phyloP scores from a whole-genome alignment of 2,797 vertebrate genomes.

The Sebastes matsubarae region DNA sequence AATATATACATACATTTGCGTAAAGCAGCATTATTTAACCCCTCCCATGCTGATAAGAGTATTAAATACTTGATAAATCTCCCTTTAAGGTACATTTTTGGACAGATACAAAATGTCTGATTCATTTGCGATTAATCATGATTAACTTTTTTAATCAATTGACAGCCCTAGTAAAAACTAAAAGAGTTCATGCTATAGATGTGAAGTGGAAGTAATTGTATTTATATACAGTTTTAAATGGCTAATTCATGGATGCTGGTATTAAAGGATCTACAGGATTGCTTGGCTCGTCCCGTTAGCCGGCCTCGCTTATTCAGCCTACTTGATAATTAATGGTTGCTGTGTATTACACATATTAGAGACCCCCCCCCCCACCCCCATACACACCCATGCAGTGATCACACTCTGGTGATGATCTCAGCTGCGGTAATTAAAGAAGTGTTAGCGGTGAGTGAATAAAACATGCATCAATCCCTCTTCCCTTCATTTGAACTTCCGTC shows the following conservation, averaged over 20 bases:
- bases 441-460: slow-evolving; percentile 67
- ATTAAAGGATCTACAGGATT: neutral
- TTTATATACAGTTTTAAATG: neutral
- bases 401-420: slow-evolving; percentile 36
- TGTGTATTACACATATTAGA: slow-evolving; percentile 22
- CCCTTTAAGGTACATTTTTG: too few relatives aligned
- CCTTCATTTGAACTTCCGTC: slow-evolving; percentile 37
- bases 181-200: neutral
- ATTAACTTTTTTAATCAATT: too few relatives aligned
- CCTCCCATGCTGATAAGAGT: too few relatives aligned
- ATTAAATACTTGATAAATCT: too few relatives aligned
- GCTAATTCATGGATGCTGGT: neutral
- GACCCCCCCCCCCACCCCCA: neutral
- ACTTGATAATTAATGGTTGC: slow-evolving; percentile 46
- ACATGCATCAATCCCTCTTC: slow-evolving; percentile 58
- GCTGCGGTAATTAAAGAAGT: slow-evolving; percentile 64
- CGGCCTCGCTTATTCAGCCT: slow-evolving; percentile 3
- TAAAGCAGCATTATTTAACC: too few relatives aligned
- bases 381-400: slow-evolving; percentile 28
- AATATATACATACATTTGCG: too few relatives aligned
- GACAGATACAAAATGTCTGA: too few relatives aligned
- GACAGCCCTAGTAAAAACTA: neutral
- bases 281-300: neutral
- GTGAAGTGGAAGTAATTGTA: neutral
- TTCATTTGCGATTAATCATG: too few relatives aligned